Base-by-base conservation (phyloP, 2,113 vertebrate genomes). In the Paedocypris sp. region DNA sequence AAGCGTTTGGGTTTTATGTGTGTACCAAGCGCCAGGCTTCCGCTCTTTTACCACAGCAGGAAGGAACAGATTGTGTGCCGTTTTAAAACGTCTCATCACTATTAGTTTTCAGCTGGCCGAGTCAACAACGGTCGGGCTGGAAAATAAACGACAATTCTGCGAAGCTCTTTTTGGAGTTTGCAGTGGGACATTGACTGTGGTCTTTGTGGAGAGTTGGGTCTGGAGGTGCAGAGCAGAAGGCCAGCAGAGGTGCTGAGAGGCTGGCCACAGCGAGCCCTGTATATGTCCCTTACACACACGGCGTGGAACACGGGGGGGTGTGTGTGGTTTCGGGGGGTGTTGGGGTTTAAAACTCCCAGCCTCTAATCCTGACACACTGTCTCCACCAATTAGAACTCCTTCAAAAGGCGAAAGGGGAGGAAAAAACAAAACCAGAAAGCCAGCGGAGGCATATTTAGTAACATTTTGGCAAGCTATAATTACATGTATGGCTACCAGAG, bases 391-490 rank as follows among this genome's bases (percentile, higher is more conserved):
- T 86, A 84, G 77, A 82, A 81, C 68, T 62, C 73, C 80, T 83
- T 84, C 79, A 85, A 85, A 86, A 82, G 81, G 72, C 72, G 73
- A 78, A 75, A 82, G 79, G 79, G 83, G 82, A 84, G 81, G 83
- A 83, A 85, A 81, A 81, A 84, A 84, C 83, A 82, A 83, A 84
- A 83, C 83, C 82, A 85, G 74, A 80, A 80, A 82, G 75, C 80
- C 82, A 75, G 73, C 73, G 73, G 75, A 72, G 81, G 85, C 82
- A 79, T 81, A 85, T 86, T 86, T 84, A 87, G 84, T 81, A 82
- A 82, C 84, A 86, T 83, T 77, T 80, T 77, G 80, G 78, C 84
- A 84, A 82, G 83, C 85, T 87, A 79, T 86, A 87, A 87, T 87
- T 87, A 86, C 79, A 85, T 81, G 68, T 77, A 80, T 82, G 82